Evolutionary conservation across 2,888 invertebrate species (phyloP).

Genomic region (Eupeodes latifasciatus): DNA sequence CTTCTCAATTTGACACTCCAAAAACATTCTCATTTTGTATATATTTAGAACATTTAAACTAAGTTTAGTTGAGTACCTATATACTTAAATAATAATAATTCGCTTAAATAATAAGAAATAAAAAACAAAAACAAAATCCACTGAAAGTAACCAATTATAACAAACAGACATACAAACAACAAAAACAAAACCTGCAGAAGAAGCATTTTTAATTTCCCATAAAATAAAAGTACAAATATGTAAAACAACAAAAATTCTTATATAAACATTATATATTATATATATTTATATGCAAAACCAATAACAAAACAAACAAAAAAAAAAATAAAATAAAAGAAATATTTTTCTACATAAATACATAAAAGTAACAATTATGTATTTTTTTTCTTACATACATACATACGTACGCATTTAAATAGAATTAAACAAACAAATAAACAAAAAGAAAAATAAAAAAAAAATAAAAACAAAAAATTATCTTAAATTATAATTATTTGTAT

Average conservation of each 20-base stretch:
- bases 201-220: conserved; percentile 69
- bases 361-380: conserved; percentile 49
- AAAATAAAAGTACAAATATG: conserved; percentile 69
- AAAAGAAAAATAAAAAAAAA: neutral
- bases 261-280: conserved; percentile 60
- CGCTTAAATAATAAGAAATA: conserved; percentile 44
- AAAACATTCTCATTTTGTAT: conserved; percentile 52
- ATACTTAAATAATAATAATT: conserved; percentile 41
- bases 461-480: conserved; percentile 33
- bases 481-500: conserved; percentile 58
- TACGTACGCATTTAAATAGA: conserved; percentile 71
- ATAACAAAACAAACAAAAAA: conserved; percentile 5
- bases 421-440: conserved; percentile 17
- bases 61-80: conserved; percentile 30
- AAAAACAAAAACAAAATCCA: neutral
- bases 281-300: conserved; percentile 66
- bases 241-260: conserved; percentile 49
- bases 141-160: conserved; percentile 29
- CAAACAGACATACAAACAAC: conserved; percentile 44
- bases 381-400: conserved; percentile 62
- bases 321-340: conserved; percentile 24
- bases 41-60: conserved; percentile 29
- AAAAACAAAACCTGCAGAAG: conserved; percentile 48
- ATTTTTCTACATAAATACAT: conserved; percentile 70
- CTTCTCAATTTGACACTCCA: conserved; percentile 29